phyloP scores from a whole-genome alignment of 2,888 invertebrate genomes.

The Molanna angustata region DNA sequence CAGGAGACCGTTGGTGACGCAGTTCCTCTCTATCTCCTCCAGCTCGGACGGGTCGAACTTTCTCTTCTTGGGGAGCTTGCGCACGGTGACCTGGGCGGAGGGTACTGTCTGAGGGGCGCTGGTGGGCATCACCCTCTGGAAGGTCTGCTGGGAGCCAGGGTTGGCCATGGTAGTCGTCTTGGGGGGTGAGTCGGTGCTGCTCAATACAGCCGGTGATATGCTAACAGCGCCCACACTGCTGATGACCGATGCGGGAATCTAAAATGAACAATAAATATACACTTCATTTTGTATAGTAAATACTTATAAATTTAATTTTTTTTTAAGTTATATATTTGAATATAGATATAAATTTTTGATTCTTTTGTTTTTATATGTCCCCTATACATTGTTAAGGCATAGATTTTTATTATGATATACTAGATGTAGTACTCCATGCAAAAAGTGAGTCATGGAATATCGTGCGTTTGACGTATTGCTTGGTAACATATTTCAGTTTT shows the following conservation, averaged over 20 bases:
- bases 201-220: constrained; percentile 42
- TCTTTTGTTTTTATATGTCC: too few relatives aligned
- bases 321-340: too few relatives aligned
- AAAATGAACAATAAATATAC: constrained; percentile 36
- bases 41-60: constrained; percentile 79
- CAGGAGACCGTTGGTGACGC: constrained; percentile 43
- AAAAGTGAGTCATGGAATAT: too few relatives aligned
- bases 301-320: too few relatives aligned
- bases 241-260: constrained; percentile 60
- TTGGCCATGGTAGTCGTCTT: constrained; percentile 49
- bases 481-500: too few relatives aligned
- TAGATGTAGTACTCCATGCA: too few relatives aligned
- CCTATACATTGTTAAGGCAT: too few relatives aligned
- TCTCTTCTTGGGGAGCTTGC: constrained; percentile 91
- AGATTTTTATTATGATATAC: too few relatives aligned
- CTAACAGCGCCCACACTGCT: constrained; percentile 59
- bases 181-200: constrained; percentile 39
- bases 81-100: constrained; percentile 58
- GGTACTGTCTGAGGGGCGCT: constrained; percentile 33
- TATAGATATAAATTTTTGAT: too few relatives aligned
- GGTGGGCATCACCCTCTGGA: constrained; percentile 38
- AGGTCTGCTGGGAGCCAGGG: constrained; percentile 47
- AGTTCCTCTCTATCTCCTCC: constrained; percentile 63
- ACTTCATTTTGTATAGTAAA: too few relatives aligned
- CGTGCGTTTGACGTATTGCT: too few relatives aligned